Conservation (phyloP, 2,888 invertebrate genomes). For the Candidula unifasciata region DNA sequence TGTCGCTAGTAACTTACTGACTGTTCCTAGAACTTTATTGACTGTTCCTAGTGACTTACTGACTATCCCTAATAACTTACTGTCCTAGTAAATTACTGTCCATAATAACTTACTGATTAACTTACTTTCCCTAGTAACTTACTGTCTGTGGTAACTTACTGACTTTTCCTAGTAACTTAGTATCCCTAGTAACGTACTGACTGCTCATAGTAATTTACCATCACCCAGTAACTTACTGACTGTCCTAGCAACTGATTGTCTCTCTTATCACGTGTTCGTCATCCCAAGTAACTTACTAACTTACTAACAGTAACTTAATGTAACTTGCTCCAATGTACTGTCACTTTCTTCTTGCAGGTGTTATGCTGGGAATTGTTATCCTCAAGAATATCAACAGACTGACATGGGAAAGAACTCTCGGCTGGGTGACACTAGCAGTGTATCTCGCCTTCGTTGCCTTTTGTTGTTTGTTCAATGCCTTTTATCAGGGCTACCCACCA, state of each 20-base stretch:
- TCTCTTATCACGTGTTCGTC: too few species aligned
- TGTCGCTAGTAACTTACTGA: too few species aligned
- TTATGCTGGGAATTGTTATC: slow-evolving; percentile 76
- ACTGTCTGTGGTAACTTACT: background rate
- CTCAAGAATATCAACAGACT: slow-evolving; percentile 75
- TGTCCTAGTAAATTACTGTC: background rate
- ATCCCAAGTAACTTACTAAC: too few species aligned
- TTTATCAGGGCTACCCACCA: slow-evolving; percentile 72
- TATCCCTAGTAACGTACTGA: too few species aligned
- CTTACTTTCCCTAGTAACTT: too few species aligned
- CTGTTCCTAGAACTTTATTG: too few species aligned
- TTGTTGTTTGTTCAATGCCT: slow-evolving; percentile 74
- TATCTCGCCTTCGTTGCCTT: slow-evolving; percentile 73
- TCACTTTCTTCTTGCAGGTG: slow-evolving; percentile 61
- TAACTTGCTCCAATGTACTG: background rate
- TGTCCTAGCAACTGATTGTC: too few species aligned
- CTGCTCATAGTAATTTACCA: too few species aligned
- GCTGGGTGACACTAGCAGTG: slow-evolving; percentile 75
- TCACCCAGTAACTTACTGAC: background rate
- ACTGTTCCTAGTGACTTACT: background rate
- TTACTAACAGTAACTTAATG: too few species aligned
- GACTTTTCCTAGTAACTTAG: too few species aligned
- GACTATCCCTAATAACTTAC: background rate
- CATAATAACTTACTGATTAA: background rate
- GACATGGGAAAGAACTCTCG: slow-evolving; percentile 76